phyloP scores from a whole-genome alignment of 92 coral and sea anemone genomes.

The Meandrina meandrites region DNA sequence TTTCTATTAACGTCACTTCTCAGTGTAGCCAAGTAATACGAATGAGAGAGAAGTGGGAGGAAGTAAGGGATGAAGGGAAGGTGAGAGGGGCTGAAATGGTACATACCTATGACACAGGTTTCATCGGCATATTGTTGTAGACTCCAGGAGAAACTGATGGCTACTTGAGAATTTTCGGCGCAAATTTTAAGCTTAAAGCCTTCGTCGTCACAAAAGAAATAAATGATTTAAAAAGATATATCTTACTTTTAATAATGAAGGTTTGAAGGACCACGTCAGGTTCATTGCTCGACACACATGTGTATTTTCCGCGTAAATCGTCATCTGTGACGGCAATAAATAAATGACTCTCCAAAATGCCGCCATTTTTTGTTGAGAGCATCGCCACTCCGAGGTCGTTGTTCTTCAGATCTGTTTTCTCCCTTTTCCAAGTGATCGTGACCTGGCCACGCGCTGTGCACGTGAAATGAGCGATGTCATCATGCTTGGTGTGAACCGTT shows the following conservation, averaged over 20 bases:
- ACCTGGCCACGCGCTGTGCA: conserved; percentile 35
- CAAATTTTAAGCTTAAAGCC: too few relatives aligned
- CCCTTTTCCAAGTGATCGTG: conserved; percentile 29
- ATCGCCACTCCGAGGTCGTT: conserved; percentile 20
- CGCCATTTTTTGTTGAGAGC: background rate
- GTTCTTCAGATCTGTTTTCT: background rate
- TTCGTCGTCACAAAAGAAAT: too few relatives aligned
- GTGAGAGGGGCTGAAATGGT: too few relatives aligned
- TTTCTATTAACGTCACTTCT: too few relatives aligned
- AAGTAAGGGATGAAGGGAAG: too few relatives aligned
- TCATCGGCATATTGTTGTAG: too few relatives aligned
- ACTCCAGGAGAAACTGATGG: too few relatives aligned
- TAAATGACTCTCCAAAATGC: conserved; percentile 10
- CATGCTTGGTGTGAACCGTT: conserved; percentile 10
- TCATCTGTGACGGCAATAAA: conserved; percentile 32
- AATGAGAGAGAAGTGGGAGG: too few relatives aligned
- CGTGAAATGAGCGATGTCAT: conserved; percentile 54
- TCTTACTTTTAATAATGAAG: conserved; percentile 37
- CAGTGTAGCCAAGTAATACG: too few relatives aligned
- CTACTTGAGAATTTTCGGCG: too few relatives aligned
- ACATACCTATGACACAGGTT: too few relatives aligned
- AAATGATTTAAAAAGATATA: too few relatives aligned
- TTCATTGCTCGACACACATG: conserved; percentile 20
- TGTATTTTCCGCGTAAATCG: conserved; percentile 31
- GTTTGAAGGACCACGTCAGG: conserved; percentile 9